Conservation (phyloP, 2,113 vertebrate species). For the Caranx ignobilis region DNA sequence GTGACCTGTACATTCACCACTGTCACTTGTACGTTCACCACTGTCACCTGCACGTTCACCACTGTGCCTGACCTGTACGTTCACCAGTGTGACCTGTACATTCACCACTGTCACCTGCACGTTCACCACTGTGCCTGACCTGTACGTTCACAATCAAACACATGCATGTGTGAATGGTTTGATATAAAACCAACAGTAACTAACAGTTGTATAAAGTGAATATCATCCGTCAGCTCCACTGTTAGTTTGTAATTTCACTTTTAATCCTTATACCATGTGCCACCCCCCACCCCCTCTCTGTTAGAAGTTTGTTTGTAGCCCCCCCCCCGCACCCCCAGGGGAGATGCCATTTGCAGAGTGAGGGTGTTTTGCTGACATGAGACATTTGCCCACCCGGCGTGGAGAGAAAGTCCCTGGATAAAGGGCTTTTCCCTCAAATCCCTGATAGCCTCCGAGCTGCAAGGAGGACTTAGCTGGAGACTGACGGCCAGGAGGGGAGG, state of each 20-base stretch:
- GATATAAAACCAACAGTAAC: constrained; percentile 13
- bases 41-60: too few relatives aligned
- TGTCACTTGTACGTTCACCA: too few relatives aligned
- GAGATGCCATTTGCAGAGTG: constrained; percentile 72
- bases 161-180: too few relatives aligned
- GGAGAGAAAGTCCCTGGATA: constrained; percentile 81
- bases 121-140: too few relatives aligned
- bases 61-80: too few relatives aligned
- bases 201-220: not conserved
- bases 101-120: too few relatives aligned
- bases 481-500: constrained; percentile 68
- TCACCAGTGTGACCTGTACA: constrained; percentile 14
- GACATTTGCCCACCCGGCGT: constrained; percentile 68
- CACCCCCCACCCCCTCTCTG: not conserved
- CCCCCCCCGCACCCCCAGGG: not conserved
- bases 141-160: too few relatives aligned
- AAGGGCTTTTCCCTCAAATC: constrained; percentile 81
- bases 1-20: too few relatives aligned
- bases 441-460: constrained; percentile 77
- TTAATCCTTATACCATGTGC: constrained; percentile 8
- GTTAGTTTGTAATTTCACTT: constrained; percentile 4
- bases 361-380: constrained; percentile 77
- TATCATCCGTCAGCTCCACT: not conserved
- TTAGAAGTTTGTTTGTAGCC: constrained; percentile 41
- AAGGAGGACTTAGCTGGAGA: constrained; percentile 71